phyloP scores from a whole-genome alignment of 2,797 vertebrate genomes.

The Anolis apletophallus region DNA sequence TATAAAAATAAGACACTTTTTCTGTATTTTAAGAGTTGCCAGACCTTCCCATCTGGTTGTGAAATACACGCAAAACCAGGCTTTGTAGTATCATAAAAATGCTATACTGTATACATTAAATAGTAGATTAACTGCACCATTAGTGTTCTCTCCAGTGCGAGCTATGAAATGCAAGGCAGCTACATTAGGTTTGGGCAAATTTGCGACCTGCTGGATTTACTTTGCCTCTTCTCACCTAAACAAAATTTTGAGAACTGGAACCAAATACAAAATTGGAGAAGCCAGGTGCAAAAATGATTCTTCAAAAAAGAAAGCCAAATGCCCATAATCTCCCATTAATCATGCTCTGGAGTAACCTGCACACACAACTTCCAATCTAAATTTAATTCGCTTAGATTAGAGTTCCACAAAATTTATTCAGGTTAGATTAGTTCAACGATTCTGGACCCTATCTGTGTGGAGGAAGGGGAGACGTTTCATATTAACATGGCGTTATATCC shows the following conservation, averaged over 20 bases:
- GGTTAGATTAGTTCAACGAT: too few relatives aligned
- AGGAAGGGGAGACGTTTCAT: too few relatives aligned
- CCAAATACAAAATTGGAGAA: background rate
- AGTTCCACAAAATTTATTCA: background rate
- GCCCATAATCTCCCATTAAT: background rate
- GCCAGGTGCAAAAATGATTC: background rate
- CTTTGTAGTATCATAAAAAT: too few relatives aligned
- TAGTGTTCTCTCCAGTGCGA: background rate
- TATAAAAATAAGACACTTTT: too few relatives aligned
- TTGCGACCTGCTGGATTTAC: background rate
- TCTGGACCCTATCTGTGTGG: too few relatives aligned
- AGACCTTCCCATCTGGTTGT: too few relatives aligned
- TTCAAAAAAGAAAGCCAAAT: background rate
- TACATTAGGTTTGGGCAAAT: background rate
- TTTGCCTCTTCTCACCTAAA: background rate
- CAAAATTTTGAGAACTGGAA: background rate
- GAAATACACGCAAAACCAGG: too few relatives aligned
- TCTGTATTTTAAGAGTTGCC: too few relatives aligned
- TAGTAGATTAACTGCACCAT: too few relatives aligned
- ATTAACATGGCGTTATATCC: too few relatives aligned
- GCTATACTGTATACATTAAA: too few relatives aligned
- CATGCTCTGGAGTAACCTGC: background rate
- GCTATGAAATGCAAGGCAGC: background rate
- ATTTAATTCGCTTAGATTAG: background rate
- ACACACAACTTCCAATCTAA: background rate